These are phyloP conservation scores for Pteruthius melanotis DNA, from an alignment of 2,113 vertebrate species.

Conservation along the genomic window DNA sequence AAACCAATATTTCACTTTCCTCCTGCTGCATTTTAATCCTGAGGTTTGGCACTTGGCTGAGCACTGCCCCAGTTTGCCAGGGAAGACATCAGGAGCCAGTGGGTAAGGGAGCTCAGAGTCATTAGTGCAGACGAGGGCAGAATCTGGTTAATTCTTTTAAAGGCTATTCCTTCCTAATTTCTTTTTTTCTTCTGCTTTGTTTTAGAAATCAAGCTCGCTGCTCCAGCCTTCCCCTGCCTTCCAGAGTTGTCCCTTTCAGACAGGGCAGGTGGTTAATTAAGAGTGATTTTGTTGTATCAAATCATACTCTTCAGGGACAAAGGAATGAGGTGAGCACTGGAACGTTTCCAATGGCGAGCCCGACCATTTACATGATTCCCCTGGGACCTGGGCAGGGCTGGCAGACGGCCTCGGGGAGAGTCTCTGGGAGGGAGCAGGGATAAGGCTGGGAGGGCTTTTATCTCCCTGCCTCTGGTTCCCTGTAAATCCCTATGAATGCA, in stretches of 20 bases:
- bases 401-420: background rate
- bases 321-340: background rate
- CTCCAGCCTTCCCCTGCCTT: background rate
- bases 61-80: background rate
- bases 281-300: constrained; percentile 14
- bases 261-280: constrained; percentile 36
- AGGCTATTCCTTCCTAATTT: background rate
- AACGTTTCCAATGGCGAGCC: background rate
- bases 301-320: background rate
- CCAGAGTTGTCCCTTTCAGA: background rate
- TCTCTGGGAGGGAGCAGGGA: background rate
- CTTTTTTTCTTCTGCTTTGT: background rate
- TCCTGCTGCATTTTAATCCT: background rate
- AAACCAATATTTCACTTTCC: constrained; percentile 26
- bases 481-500: background rate
- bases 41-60: background rate
- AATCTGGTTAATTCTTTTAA: background rate
- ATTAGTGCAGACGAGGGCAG: background rate
- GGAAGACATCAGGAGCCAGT: background rate
- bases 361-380: background rate
- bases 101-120: background rate
- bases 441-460: background rate
- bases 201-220: background rate
- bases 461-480: background rate
- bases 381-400: background rate